phyloP scores from a whole-genome alignment of 2,888 invertebrate genomes.

The Kuschelorhynchus macadamiae region DNA sequence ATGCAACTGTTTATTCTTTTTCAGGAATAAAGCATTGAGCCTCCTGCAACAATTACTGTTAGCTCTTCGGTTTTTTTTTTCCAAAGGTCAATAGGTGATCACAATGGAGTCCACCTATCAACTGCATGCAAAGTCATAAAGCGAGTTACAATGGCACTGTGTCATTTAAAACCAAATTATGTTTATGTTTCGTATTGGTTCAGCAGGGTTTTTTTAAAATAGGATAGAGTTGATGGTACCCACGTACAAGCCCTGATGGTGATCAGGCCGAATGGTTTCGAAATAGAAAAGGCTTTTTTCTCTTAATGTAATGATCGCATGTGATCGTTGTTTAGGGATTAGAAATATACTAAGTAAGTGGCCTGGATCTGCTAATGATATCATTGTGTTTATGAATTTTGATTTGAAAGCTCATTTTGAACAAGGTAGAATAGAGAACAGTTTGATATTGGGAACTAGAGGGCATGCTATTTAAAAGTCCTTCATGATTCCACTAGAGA shows the following conservation, averaged over 20 bases:
- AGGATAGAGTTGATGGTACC: slow-evolving; percentile 14
- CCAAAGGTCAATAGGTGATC: neutral
- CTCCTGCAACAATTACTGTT: neutral
- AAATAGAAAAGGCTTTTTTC: slow-evolving; percentile 15
- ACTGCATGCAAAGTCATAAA: slow-evolving; percentile 6
- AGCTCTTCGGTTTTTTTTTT: neutral
- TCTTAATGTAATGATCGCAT: slow-evolving; percentile 9
- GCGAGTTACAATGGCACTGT: slow-evolving; percentile 10
- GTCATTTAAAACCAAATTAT: neutral
- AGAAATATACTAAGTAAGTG: slow-evolving; percentile 12
- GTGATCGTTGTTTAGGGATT: neutral
- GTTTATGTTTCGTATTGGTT: no score
- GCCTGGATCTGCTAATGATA: slow-evolving; percentile 3
- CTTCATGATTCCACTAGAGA: neutral
- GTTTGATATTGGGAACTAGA: slow-evolving; percentile 11
- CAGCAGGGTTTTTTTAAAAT: slow-evolving; percentile 16
- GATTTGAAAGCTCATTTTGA: slow-evolving; percentile 6
- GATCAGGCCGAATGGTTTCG: slow-evolving; percentile 16
- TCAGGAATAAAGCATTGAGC: neutral
- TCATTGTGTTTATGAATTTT: slow-evolving; percentile 9
- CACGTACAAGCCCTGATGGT: slow-evolving; percentile 17
- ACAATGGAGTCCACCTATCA: neutral
- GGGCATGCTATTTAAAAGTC: neutral
- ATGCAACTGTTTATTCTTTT: no score
- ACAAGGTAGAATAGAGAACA: neutral